A percentile compares a stretch with the other conserved stretches of the same genome.
These are phyloP conservation scores for Limanda limanda DNA, from an alignment of 2,113 vertebrate species.

Conservation along the genomic window DNA sequence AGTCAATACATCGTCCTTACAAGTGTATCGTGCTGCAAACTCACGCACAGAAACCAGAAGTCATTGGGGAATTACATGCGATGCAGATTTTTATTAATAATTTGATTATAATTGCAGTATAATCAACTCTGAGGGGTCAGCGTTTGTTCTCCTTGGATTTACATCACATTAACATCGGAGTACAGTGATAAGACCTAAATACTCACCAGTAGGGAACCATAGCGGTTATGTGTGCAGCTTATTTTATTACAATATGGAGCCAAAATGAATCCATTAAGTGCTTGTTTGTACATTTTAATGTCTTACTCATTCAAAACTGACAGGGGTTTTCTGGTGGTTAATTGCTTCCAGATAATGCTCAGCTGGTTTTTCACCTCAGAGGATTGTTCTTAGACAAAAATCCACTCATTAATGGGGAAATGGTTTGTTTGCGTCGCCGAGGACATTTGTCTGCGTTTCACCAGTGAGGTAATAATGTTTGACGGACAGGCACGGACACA, in stretches of 20 bases:
- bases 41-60: neutral
- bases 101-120: neutral
- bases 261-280: constrained; percentile 15
- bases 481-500: constrained; percentile 43
- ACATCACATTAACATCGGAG: neutral
- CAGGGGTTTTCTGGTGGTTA: constrained; percentile 41
- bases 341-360: constrained; percentile 41
- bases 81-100: neutral
- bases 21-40: neutral
- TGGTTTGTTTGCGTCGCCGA: neutral
- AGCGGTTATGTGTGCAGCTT: neutral
- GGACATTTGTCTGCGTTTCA: constrained; percentile 46
- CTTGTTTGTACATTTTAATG: constrained; percentile 38
- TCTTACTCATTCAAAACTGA: constrained; percentile 43
- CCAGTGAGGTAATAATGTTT: constrained; percentile 46
- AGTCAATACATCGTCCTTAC: neutral
- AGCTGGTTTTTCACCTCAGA: constrained; percentile 4
- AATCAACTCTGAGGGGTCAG: neutral
- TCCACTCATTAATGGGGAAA: neutral
- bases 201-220: neutral
- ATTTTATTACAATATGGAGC: neutral
- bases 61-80: neutral
- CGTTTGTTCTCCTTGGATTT: neutral
- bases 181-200: neutral
- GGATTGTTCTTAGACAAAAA: constrained; percentile 5